Base-by-base conservation (phyloP, 2,797 vertebrate species). In the Rhincodon typus region DNA sequence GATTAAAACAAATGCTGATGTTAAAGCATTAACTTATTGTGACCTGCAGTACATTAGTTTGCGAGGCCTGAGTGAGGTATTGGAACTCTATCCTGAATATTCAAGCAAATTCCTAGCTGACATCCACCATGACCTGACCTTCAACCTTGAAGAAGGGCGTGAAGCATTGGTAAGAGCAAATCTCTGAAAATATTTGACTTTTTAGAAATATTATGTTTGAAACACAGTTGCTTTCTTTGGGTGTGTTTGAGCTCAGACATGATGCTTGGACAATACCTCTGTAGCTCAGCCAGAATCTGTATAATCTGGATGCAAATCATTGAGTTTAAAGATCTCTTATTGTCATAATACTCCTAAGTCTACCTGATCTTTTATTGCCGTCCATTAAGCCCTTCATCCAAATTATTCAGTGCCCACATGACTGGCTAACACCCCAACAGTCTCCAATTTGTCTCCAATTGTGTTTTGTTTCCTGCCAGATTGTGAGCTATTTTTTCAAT, bases 1-100 rank as follows among this genome's bases (percentile, higher is more conserved):
- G 97, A 98, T 99, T 97, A 99, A 99, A 97, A 99, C 98, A 95
- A 99, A 99, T 0, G 99, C 98, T 0, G 99, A 99, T 0, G 99
- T 99, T 96, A 99, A 99, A 97, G 99, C 99, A 0, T 96, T 99
- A 97, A 99, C 99, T 95, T 99, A 99, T 97, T 99, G 99, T 0
- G 99, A 99, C 97, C 97, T 99, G 96, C 99, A 99, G 97, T 98
- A 99, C 97, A 98, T 99, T 95, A 98, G 98, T 93, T 97, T 99
- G 94, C 97, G 96, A 79, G 99, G 98, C 42, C 97, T 99, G 96
- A 97, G 98, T 3, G 98, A 99, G 88, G 99, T 99, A 96, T 98
- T 99, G 13, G 97, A 97, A 46, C 98, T 99, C 67, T 99, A 99
- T 96, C 99, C 99, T 0, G 99, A 99, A 97, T 99, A 99, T 0